Percentiles rank a stretch among this genome's conserved stretches.
Evolutionary conservation across 2,797 vertebrate genomes (phyloP).

Genomic region (Zenarchopterus dispar): DNA sequence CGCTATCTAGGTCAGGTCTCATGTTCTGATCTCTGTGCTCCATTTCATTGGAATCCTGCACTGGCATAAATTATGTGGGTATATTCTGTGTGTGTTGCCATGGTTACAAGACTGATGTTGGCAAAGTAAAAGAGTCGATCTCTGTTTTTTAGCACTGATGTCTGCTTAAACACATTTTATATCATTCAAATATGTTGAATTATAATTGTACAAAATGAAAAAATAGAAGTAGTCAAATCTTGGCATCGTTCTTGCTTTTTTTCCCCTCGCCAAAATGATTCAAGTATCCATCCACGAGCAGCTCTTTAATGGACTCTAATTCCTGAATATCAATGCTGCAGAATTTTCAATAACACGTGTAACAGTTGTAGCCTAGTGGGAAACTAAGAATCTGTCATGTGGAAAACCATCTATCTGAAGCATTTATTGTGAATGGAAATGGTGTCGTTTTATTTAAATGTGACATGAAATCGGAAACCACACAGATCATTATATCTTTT

Average conservation of each 20-base stretch:
- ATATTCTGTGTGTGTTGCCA: constrained; percentile 58
- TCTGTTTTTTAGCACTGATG: constrained; percentile 21
- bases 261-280: background rate
- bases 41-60: constrained; percentile 43
- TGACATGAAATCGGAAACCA: background rate
- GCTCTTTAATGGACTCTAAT: too few relatives aligned
- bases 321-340: too few relatives aligned
- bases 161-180: constrained; percentile 19
- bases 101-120: constrained; percentile 53
- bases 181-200: background rate
- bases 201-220: background rate
- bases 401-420: too few relatives aligned
- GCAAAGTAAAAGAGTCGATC: constrained; percentile 30
- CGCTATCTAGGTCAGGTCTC: constrained; percentile 64
- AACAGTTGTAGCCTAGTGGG: too few relatives aligned
- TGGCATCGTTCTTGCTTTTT: background rate
- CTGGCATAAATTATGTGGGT: constrained; percentile 51
- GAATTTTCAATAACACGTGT: too few relatives aligned
- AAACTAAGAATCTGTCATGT: too few relatives aligned
- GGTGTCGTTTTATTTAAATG: too few relatives aligned
- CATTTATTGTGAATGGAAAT: too few relatives aligned
- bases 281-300: too few relatives aligned
- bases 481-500: constrained; percentile 5
- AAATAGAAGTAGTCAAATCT: background rate
- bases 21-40: constrained; percentile 59